phyloP scores from a whole-genome alignment of 2,113 vertebrate species.

The Cololabis saira region DNA sequence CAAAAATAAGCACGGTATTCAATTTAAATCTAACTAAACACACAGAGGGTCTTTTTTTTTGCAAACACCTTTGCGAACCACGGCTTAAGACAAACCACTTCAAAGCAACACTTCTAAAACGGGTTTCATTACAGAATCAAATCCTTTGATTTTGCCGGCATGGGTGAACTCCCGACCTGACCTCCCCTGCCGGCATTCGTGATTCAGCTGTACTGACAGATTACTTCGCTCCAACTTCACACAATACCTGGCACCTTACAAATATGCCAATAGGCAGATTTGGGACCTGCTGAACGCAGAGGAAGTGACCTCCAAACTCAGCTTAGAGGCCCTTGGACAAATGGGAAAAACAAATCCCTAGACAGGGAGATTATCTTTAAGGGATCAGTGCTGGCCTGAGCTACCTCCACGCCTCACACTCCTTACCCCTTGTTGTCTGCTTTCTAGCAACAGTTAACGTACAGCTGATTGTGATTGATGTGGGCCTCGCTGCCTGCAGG shows the following conservation, averaged over 20 bases:
- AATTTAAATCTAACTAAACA: conserved; percentile 57
- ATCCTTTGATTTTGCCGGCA: conserved; percentile 67
- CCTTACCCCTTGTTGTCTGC: conserved; percentile 43
- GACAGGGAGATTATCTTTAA: conserved; percentile 81
- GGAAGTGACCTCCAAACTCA: conserved; percentile 77
- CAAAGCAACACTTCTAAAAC: conserved; percentile 65
- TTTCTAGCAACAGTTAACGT: conserved; percentile 52
- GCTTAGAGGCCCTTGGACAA: conserved; percentile 74
- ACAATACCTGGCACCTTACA: conserved; percentile 31
- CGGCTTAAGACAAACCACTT: conserved; percentile 61
- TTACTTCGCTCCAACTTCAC: conserved; percentile 31
- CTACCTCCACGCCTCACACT: conserved; percentile 50
- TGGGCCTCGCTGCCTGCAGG: conserved; percentile 15
- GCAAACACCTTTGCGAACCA: conserved; percentile 60
- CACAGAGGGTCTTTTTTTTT: conserved; percentile 51
- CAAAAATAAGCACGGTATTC: conserved; percentile 51
- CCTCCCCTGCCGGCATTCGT: conserved; percentile 32
- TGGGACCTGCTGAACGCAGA: conserved; percentile 41
- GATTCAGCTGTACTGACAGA: conserved; percentile 32
- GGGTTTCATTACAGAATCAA: conserved; percentile 57
- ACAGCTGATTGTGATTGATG: conserved; percentile 19
- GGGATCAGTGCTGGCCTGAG: conserved; percentile 73
- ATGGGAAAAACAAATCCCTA: conserved; percentile 81
- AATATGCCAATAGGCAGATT: conserved; percentile 36
- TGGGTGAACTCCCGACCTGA: conserved; percentile 65